These are phyloP conservation scores for Molorchus minor DNA, from an alignment of 2,888 invertebrate species.

Conservation along the genomic window DNA sequence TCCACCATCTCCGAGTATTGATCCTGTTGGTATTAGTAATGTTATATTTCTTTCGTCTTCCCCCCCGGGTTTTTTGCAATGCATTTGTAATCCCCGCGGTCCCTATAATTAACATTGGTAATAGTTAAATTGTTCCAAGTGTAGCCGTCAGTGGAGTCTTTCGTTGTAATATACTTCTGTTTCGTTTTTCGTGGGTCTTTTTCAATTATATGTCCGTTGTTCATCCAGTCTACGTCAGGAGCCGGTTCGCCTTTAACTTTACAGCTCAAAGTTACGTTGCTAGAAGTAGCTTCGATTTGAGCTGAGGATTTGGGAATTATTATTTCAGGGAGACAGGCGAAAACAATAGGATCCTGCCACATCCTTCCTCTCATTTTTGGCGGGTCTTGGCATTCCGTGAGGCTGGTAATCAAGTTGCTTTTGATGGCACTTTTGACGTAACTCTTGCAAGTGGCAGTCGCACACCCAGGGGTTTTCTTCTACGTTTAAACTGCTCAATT, in stretches of 20 bases:
- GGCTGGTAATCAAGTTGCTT: constrained; percentile 77
- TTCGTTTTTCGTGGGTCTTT: constrained; percentile 62
- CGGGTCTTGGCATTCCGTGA: constrained; percentile 79
- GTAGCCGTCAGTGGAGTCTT: constrained; percentile 46
- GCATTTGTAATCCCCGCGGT: constrained; percentile 71
- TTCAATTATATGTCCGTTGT: constrained; percentile 72
- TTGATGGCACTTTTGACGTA: constrained; percentile 80
- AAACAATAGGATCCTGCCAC: constrained; percentile 81
- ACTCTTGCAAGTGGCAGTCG: constrained; percentile 82
- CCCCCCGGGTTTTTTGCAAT: constrained; percentile 84
- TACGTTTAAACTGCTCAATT: constrained; percentile 77
- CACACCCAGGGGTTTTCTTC: constrained; percentile 89
- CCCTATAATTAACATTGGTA: constrained; percentile 62
- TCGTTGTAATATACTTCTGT: constrained; percentile 62
- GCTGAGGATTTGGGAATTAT: constrained; percentile 71
- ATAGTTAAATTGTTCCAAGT: constrained; percentile 71
- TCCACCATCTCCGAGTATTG: constrained; percentile 44
- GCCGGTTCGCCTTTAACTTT: constrained; percentile 76
- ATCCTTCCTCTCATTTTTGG: constrained; percentile 71
- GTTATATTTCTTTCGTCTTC: constrained; percentile 79
- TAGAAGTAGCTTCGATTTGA: constrained; percentile 69
- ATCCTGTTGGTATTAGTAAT: constrained; percentile 60
- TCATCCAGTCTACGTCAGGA: constrained; percentile 79
- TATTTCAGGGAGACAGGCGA: constrained; percentile 85
- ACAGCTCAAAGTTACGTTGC: constrained; percentile 78